Conservation (phyloP, 2,888 invertebrate genomes). For the Hecatera dysodea region DNA sequence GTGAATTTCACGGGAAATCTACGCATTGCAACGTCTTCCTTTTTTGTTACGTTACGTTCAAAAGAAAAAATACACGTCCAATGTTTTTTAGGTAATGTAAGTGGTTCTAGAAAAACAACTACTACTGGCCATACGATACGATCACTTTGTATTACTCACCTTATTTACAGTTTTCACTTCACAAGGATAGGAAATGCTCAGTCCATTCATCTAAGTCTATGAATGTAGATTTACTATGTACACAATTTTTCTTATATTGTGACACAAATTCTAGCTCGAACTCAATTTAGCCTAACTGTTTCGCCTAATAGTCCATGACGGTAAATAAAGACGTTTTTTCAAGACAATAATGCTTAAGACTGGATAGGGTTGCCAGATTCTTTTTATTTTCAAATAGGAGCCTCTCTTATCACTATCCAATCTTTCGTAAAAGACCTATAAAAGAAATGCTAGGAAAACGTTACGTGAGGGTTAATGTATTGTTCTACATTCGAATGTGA, state of each 20-base stretch:
- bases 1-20: too few relatives aligned
- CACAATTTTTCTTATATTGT: slow-evolving; percentile 4
- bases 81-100: too few relatives aligned
- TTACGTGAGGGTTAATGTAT: slow-evolving; percentile 7
- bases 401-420: slow-evolving; percentile 20
- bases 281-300: slow-evolving; percentile 46
- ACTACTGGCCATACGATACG: too few relatives aligned
- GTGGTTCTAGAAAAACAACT: too few relatives aligned
- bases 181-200: not conserved
- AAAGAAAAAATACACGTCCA: too few relatives aligned
- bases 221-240: not conserved
- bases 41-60: too few relatives aligned
- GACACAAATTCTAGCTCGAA: slow-evolving; percentile 27
- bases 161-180: not conserved
- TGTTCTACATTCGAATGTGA: slow-evolving; percentile 7
- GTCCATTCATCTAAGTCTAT: not conserved
- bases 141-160: too few relatives aligned
- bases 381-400: slow-evolving; percentile 33
- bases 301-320: slow-evolving; percentile 35
- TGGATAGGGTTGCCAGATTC: slow-evolving; percentile 49
- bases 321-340: slow-evolving; percentile 52
- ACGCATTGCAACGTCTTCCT: too few relatives aligned
- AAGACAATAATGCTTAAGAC: slow-evolving; percentile 48
- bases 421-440: slow-evolving; percentile 33
- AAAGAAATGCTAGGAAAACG: slow-evolving; percentile 27